These are phyloP conservation scores for Sesia bembeciformis DNA, from an alignment of 2,888 invertebrate species.

Conservation along the genomic window DNA sequence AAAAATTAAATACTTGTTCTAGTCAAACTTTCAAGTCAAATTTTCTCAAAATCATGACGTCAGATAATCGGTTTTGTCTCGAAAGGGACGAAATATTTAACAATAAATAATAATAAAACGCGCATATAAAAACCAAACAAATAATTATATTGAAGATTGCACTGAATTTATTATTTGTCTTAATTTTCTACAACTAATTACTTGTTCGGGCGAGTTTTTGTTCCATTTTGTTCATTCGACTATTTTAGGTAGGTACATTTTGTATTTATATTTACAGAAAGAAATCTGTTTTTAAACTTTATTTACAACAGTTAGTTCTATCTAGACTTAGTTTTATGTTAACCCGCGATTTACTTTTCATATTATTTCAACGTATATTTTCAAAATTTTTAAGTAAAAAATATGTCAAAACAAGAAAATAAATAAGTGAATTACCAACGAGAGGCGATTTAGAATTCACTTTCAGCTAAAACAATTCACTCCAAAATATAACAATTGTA, in stretches of 20 bases:
- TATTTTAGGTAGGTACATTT: slow-evolving; percentile 36
- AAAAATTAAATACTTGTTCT: too few species aligned
- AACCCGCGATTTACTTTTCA: slow-evolving; percentile 35
- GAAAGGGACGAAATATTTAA: slow-evolving; percentile 7
- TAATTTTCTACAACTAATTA: slow-evolving; percentile 51
- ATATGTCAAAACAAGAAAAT: slow-evolving; percentile 2
- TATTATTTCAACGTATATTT: slow-evolving; percentile 12
- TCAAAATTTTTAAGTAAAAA: slow-evolving; percentile 1
- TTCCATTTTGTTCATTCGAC: slow-evolving; percentile 62
- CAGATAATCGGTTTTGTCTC: too few species aligned
- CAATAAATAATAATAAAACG: slow-evolving; percentile 31
- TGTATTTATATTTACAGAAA: slow-evolving; percentile 54
- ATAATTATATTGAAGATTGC: slow-evolving; percentile 54
- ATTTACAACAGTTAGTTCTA: slow-evolving; percentile 66
- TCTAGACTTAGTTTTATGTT: slow-evolving; percentile 42
- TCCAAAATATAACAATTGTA: background rate
- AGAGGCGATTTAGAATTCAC: slow-evolving; percentile 55
- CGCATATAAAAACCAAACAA: slow-evolving; percentile 47
- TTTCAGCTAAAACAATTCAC: slow-evolving; percentile 26
- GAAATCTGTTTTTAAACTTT: slow-evolving; percentile 45
- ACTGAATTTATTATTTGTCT: slow-evolving; percentile 47
- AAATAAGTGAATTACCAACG: slow-evolving; percentile 46
- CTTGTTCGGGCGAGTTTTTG: slow-evolving; percentile 70
- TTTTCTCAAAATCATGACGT: too few species aligned
- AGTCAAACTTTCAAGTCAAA: too few species aligned